These are phyloP conservation scores for Cynodonichthys magdalenae DNA, from an alignment of 2,797 vertebrate species.

Conservation along the genomic window DNA sequence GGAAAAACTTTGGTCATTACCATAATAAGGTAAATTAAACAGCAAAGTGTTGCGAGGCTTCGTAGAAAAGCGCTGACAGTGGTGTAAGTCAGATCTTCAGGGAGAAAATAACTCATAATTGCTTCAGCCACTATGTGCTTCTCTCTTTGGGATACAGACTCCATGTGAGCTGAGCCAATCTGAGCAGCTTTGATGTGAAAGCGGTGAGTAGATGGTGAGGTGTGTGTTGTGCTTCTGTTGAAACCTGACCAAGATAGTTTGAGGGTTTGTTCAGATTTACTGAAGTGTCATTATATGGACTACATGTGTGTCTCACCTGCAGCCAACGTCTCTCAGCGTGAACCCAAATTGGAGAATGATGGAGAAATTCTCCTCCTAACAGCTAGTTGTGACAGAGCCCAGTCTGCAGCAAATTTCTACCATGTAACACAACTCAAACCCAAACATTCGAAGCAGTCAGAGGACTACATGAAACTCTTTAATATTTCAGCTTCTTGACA, in stretches of 20 bases:
- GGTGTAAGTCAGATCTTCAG: constrained; percentile 55
- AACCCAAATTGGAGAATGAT: background rate
- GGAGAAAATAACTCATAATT: constrained; percentile 56
- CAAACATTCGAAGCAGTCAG: background rate
- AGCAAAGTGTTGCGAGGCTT: constrained; percentile 51
- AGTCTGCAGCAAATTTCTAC: no score
- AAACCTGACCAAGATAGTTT: constrained; percentile 8
- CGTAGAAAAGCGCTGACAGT: constrained; percentile 68
- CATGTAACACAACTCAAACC: background rate
- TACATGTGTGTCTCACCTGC: background rate
- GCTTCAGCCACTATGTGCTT: constrained; percentile 46
- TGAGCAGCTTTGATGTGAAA: constrained; percentile 47
- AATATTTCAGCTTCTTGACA: no score
- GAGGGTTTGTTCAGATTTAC: background rate
- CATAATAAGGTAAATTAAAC: constrained; percentile 68
- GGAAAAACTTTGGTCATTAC: constrained; percentile 63
- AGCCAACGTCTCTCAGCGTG: background rate
- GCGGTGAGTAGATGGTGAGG: constrained; percentile 29
- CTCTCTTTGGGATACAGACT: constrained; percentile 59
- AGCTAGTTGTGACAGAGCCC: background rate
- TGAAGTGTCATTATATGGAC: background rate
- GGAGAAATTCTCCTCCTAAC: background rate
- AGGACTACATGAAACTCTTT: no score
- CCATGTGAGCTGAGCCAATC: constrained; percentile 56
- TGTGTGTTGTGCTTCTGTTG: constrained; percentile 16